Percentiles rank a stretch among this genome's conserved stretches.
Conservation (phyloP, 2,113 vertebrate genomes). For the Ceyx melanurus region DNA sequence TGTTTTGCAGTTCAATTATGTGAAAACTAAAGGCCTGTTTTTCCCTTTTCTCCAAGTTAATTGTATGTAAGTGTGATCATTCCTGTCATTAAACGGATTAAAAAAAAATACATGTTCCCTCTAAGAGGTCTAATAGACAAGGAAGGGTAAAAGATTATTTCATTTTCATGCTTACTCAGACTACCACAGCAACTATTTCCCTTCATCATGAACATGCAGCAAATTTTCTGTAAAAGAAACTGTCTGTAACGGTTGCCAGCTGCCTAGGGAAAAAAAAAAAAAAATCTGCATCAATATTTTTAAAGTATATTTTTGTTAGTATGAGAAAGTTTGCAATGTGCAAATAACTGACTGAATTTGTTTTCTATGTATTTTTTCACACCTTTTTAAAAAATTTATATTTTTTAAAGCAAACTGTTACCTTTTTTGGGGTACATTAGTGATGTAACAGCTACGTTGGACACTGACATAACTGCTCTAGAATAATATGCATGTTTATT, state of each 20-base stretch:
- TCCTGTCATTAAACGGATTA: not conserved
- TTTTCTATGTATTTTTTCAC: not conserved
- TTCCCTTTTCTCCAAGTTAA: not conserved
- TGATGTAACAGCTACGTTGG: not conserved
- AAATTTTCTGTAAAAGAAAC: not conserved
- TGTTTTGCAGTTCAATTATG: not conserved
- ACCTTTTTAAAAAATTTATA: not conserved
- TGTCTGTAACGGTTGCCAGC: not conserved
- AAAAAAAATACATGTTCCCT: not conserved
- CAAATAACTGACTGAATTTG: not conserved
- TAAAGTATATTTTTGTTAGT: not conserved
- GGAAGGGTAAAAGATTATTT: not conserved
- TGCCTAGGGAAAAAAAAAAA: not conserved
- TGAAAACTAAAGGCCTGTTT: not conserved
- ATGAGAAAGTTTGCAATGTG: not conserved
- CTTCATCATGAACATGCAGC: not conserved
- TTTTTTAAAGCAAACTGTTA: not conserved
- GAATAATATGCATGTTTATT: not conserved
- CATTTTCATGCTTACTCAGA: not conserved
- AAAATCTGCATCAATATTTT: not conserved
- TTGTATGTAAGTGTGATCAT: not conserved
- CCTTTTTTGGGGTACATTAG: not conserved
- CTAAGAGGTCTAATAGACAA: not conserved
- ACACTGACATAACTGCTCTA: not conserved
- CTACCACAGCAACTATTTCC: fast-evolving